These are phyloP conservation scores for Plutomurus gul DNA, from an alignment of 1,140 invertebrate species.

Conservation along the genomic window DNA sequence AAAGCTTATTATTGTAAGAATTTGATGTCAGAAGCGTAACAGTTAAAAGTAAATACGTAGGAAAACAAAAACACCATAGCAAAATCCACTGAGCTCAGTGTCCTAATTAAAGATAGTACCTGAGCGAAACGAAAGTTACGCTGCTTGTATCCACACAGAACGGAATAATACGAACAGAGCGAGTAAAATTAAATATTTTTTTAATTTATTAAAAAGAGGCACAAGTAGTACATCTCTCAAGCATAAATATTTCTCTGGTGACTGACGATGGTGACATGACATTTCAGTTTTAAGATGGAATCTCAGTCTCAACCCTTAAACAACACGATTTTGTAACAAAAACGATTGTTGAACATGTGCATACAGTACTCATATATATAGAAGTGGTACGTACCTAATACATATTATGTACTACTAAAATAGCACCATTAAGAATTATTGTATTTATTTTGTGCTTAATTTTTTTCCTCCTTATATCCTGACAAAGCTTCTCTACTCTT, in stretches of 20 bases:
- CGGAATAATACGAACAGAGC: neutral
- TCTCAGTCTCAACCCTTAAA: too few relatives aligned
- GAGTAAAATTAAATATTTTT: neutral
- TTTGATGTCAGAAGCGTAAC: conserved; percentile 7
- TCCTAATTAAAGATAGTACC: conserved; percentile 9
- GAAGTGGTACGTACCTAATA: too few relatives aligned
- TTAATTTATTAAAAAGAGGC: neutral
- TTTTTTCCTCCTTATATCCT: neutral
- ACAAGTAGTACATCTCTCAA: neutral
- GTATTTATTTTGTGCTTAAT: too few relatives aligned
- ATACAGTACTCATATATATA: too few relatives aligned
- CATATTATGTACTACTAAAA: neutral
- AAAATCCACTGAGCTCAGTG: conserved; percentile 7
- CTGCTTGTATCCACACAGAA: too few relatives aligned
- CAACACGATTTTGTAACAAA: too few relatives aligned
- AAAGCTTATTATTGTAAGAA: neutral
- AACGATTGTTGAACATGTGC: too few relatives aligned
- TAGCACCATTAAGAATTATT: neutral
- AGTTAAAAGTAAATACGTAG: neutral
- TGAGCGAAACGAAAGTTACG: conserved; percentile 25
- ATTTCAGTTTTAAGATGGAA: conserved; percentile 4
- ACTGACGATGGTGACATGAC: neutral
- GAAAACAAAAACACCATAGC: conserved; percentile 3
- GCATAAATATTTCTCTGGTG: neutral
- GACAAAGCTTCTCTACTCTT: neutral